phyloP scores from a whole-genome alignment of 2,113 vertebrate genomes.

The Hoplias malabaricus region DNA sequence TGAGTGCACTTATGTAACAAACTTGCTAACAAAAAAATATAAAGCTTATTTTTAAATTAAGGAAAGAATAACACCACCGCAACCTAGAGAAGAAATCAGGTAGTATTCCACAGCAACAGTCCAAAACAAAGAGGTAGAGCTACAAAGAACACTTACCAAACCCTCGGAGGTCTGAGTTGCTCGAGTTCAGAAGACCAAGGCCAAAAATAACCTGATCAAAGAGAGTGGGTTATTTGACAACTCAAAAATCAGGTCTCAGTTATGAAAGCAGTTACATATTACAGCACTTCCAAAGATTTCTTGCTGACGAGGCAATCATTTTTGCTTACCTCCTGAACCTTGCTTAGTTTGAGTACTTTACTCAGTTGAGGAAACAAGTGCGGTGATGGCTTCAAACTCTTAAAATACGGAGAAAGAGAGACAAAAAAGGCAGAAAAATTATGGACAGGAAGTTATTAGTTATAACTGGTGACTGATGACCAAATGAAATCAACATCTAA shows the following conservation, averaged over 20 bases:
- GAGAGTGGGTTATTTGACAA: not conserved
- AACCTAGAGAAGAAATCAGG: too few species aligned
- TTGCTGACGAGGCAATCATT: not conserved
- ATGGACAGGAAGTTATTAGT: not conserved
- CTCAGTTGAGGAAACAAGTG: constrained; percentile 97
- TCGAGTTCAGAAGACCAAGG: constrained; percentile 94
- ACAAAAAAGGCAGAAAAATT: not conserved
- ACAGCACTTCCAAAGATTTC: not conserved
- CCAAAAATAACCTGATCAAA: constrained; percentile 91
- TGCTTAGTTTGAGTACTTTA: constrained; percentile 99
- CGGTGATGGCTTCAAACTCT: constrained; percentile 98
- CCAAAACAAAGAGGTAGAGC: not conserved
- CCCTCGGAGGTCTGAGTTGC: constrained; percentile 90
- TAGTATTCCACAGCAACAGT: not conserved
- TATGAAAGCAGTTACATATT: not conserved
- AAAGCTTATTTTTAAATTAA: not conserved
- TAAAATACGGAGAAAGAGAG: constrained; percentile 58
- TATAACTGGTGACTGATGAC: not conserved
- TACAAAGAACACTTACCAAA: constrained; percentile 83
- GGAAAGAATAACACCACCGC: too few species aligned
- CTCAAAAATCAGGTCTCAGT: not conserved
- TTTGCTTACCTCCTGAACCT: constrained; percentile 93
- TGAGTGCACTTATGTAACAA: too few species aligned
- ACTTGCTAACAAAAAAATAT: not conserved
- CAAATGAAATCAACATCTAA: not conserved